A percentile compares a stretch with the other conserved stretches of the same genome.
Conservation (phyloP, 2,888 invertebrate species). For the Rhimphoctona megacephalus region DNA sequence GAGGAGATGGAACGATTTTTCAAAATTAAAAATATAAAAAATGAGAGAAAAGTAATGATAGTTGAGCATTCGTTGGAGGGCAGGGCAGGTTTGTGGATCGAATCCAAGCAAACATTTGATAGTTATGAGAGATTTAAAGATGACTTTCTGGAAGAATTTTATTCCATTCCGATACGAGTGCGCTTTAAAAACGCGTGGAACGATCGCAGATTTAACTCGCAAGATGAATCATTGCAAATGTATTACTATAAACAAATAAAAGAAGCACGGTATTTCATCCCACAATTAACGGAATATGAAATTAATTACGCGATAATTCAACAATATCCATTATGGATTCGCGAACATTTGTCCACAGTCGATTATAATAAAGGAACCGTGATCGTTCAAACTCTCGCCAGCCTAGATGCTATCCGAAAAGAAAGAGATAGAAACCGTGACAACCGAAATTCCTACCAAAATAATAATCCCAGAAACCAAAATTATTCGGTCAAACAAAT, state of each 20-base stretch:
- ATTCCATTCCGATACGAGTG: slow-evolving; percentile 27
- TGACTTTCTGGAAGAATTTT: slow-evolving; percentile 46
- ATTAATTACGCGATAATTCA: slow-evolving; percentile 27
- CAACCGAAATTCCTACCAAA: slow-evolving; percentile 19
- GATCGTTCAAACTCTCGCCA: slow-evolving; percentile 32
- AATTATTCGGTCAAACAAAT: too few relatives aligned
- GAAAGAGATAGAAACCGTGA: neutral
- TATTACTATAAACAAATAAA: slow-evolving; percentile 50
- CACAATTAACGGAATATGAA: neutral
- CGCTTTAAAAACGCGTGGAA: slow-evolving; percentile 50
- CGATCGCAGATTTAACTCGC: slow-evolving; percentile 3
- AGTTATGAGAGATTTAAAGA: slow-evolving; percentile 34
- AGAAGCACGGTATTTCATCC: slow-evolving; percentile 45
- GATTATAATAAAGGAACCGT: neutral
- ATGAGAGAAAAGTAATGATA: neutral
- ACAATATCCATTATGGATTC: slow-evolving; percentile 8
- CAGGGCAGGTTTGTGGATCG: slow-evolving; percentile 20
- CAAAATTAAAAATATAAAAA: slow-evolving; percentile 12
- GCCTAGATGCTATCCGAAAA: slow-evolving; percentile 28
- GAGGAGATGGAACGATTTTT: slow-evolving; percentile 36
- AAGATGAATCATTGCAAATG: slow-evolving; percentile 11
- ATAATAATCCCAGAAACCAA: too few relatives aligned
- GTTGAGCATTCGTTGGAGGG: slow-evolving; percentile 26
- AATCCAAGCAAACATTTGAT: slow-evolving; percentile 4
- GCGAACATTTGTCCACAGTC: neutral